Evolutionary conservation across 2,113 vertebrate species (phyloP), one percentile per base, ranked within the genome.

Genomic region (Myotis davidii): DNA sequence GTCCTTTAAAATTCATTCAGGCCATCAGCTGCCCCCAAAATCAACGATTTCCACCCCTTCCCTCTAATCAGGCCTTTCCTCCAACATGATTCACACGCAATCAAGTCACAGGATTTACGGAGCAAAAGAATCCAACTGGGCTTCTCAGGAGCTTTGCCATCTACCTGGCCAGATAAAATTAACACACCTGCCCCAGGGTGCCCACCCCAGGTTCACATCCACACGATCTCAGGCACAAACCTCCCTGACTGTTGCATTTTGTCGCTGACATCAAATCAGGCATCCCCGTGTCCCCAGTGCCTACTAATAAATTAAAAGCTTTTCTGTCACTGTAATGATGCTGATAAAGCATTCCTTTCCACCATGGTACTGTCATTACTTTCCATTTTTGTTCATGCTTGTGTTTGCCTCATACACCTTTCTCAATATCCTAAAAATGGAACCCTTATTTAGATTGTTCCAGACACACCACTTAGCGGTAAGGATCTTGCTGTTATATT

Each of bases 301-400:
- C 65, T 37, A 13, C 39, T 42, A 78, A 67, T 50, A 65, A 74
- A 6, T 20, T 78, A 4, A 86, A 88, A 64, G 10, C 6, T n/a
- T 27, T 72, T 67, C 45, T 52, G 37, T 39, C 54, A 72, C 34
- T 82, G 88, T 25, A 70, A 70, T 52, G 6, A n/a, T 13, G 70
- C 37, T 14, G 18, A 74, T 52, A 69, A 89, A 39, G 59, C 27
- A 50, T 52, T 78, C 56, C 13, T 91, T 86, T 50, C 32, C 20
- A 59, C 23, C 50, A 65, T 45, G 76, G 87, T 16, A 18, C 13
- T 67, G 32, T 2, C 65, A 45, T 25, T 72, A 45, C 50, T 74
- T 64, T 69, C 90, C 65, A 85, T 69, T 73, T 91, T 88, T 88
- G 76, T 29, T 85, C 48, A 45, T 11, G 77, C 56, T 77, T 83